phyloP scores from a whole-genome alignment of 2,888 invertebrate genomes.

The Agrotis puta region DNA sequence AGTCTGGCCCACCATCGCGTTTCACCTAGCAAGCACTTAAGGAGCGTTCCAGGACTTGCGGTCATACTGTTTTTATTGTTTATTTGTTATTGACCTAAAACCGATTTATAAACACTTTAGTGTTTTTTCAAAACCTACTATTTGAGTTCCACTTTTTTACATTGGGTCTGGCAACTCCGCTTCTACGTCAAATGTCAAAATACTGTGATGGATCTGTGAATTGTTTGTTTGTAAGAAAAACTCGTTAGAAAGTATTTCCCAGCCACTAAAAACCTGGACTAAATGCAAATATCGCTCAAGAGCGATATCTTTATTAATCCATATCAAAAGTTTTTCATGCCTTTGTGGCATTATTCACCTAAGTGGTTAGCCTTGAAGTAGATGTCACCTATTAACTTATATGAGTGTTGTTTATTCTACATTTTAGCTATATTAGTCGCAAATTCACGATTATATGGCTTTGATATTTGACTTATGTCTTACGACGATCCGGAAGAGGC shows the following conservation, averaged over 20 bases:
- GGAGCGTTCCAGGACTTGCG: no score
- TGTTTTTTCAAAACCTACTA: slow-evolving; percentile 5
- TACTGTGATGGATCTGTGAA: slow-evolving; percentile 85
- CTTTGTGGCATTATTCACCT: slow-evolving; percentile 81
- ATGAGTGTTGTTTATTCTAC: slow-evolving; percentile 91
- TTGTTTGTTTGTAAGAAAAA: slow-evolving; percentile 89
- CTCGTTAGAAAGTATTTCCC: slow-evolving; percentile 85
- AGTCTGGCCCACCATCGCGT: no score
- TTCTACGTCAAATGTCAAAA: slow-evolving; percentile 82
- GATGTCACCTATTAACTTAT: slow-evolving; percentile 88
- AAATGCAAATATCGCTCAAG: slow-evolving; percentile 67
- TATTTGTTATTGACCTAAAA: no score
- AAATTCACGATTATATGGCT: slow-evolving; percentile 90
- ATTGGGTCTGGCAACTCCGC: slow-evolving; percentile 38
- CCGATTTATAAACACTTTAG: neutral
- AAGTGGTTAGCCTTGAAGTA: slow-evolving; percentile 91
- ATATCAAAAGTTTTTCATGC: slow-evolving; percentile 72
- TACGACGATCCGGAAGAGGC: slow-evolving; percentile 86
- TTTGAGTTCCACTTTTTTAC: neutral
- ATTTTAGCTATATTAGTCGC: slow-evolving; percentile 88
- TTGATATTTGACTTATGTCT: slow-evolving; percentile 90
- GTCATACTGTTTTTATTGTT: no score
- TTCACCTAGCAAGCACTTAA: no score
- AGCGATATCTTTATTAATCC: slow-evolving; percentile 68
- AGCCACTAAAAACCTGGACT: slow-evolving; percentile 73